phyloP scores from a whole-genome alignment of 1,140 invertebrate genomes.

The Probaryconus sp. region DNA sequence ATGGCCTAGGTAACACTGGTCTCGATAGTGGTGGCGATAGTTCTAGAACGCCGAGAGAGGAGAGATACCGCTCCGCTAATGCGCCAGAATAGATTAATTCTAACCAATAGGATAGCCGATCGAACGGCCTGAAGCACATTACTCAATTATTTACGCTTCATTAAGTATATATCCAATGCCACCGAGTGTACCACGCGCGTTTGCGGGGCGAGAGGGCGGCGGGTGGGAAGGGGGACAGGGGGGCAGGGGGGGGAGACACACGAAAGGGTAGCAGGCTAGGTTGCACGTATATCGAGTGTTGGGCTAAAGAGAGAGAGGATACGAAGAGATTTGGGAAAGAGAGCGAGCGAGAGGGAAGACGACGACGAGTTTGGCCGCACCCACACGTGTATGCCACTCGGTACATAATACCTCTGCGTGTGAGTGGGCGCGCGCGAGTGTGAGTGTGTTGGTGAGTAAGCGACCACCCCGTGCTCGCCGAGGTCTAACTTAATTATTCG shows the following conservation, averaged over 20 bases:
- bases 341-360: constrained; percentile 13
- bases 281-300: constrained; percentile 51
- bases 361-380: constrained; percentile 20
- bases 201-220: constrained; percentile 46
- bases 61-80: constrained; percentile 75
- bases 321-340: constrained; percentile 10
- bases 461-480: constrained; percentile 74
- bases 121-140: constrained; percentile 78
- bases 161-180: constrained; percentile 79
- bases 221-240: constrained; percentile 33
- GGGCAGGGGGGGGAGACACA: constrained; percentile 47
- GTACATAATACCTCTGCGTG: constrained; percentile 77
- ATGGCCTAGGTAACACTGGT: constrained; percentile 48
- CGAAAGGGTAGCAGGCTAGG: constrained; percentile 44
- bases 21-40: constrained; percentile 37
- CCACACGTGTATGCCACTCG: constrained; percentile 59
- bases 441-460: constrained; percentile 76
- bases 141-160: constrained; percentile 80
- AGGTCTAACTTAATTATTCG: constrained; percentile 79
- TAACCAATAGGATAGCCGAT: constrained; percentile 78
- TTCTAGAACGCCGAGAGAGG: constrained; percentile 53
- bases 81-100: constrained; percentile 79
- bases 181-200: constrained; percentile 72
- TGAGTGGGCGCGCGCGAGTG: constrained; percentile 77
- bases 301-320: constrained; percentile 37